Evolutionary conservation across 2,113 vertebrate species (phyloP).

Genomic region (Haemorhous mexicanus): DNA sequence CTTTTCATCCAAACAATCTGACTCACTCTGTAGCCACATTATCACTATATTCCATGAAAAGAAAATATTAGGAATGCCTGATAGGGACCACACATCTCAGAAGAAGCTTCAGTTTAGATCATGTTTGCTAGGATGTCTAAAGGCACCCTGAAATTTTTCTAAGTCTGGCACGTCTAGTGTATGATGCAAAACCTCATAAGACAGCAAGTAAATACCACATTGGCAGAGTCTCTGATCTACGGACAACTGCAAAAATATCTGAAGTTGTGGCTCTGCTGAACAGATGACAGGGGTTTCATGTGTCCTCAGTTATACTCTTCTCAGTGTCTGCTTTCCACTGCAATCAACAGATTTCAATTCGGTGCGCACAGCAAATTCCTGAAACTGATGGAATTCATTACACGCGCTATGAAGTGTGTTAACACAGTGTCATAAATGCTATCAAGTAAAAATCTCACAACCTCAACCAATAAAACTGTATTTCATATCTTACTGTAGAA

Average conservation of each 20-base stretch:
- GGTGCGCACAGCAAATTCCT: constrained; percentile 21
- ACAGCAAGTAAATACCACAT: neutral
- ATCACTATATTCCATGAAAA: neutral
- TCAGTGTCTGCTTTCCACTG: neutral
- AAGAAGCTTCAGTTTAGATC: neutral
- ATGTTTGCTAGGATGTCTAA: neutral
- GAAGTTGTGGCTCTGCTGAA: neutral
- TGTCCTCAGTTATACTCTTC: neutral
- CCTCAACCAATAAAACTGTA: neutral
- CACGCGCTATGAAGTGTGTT: neutral
- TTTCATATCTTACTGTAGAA: neutral
- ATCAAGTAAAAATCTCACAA: neutral
- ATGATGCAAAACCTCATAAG: neutral
- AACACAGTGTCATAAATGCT: neutral
- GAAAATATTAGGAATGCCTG: neutral
- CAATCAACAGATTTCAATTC: constrained; percentile 1
- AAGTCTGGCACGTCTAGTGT: neutral
- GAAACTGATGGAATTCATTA: constrained; percentile 18
- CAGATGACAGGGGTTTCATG: constrained; percentile 35
- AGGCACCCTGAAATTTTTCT: neutral
- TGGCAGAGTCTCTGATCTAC: neutral
- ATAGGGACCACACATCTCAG: neutral
- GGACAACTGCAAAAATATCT: constrained; percentile 19
- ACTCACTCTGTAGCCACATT: neutral
- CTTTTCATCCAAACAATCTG: neutral